Percentiles rank a stretch among this genome's conserved stretches.
phyloP scores from a whole-genome alignment of 2,113 vertebrate genomes.

The Poeciliopsis turrubarensis region DNA sequence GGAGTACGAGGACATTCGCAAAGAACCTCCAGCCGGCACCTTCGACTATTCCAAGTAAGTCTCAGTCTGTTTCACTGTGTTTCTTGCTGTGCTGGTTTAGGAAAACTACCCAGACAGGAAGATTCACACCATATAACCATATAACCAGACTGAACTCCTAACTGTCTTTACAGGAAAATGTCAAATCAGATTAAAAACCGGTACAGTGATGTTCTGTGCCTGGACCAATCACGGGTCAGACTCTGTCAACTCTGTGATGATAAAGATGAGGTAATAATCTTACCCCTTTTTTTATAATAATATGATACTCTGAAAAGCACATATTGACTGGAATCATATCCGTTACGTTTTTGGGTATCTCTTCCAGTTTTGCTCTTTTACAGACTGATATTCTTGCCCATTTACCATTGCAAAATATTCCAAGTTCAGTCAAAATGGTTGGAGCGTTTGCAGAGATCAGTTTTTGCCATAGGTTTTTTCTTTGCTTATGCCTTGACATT shows the following conservation, averaged over 20 bases:
- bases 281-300: not conserved
- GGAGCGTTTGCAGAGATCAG: too few species aligned
- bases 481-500: too few species aligned
- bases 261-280: constrained; percentile 77
- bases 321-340: not conserved
- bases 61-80: not conserved
- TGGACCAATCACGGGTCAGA: constrained; percentile 82
- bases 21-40: constrained; percentile 79
- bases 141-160: not conserved
- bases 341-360: too few species aligned
- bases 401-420: not conserved
- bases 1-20: constrained; percentile 85
- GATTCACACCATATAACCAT: not conserved
- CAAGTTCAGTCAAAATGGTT: too few species aligned
- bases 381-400: not conserved
- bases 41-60: constrained; percentile 85
- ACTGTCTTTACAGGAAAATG: constrained; percentile 69
- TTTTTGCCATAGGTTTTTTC: too few species aligned
- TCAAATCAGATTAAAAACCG: constrained; percentile 85
- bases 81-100: not conserved
- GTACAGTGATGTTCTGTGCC: constrained; percentile 84
- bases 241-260: constrained; percentile 75
- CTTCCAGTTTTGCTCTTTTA: too few species aligned
- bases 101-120: not conserved
- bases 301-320: too few species aligned